Evolutionary conservation across 2,888 invertebrate species (phyloP).

Genomic region (Boloria euphrosyne): DNA sequence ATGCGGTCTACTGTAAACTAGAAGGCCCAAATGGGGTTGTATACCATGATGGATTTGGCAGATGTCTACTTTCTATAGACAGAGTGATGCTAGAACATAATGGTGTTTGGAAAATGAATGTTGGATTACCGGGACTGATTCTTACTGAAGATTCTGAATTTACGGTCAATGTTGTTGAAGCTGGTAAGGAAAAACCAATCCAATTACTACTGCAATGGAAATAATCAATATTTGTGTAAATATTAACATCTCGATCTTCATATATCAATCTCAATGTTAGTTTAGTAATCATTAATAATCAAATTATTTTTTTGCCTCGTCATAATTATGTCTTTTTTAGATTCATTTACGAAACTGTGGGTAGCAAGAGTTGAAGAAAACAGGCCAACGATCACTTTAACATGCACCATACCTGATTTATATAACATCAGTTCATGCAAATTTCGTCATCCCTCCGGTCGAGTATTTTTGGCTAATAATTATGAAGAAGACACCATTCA

Average conservation of each 20-base stretch:
- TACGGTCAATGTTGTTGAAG: constrained; percentile 47
- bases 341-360: constrained; percentile 50
- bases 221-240: too few relatives aligned
- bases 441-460: constrained; percentile 61
- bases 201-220: too few relatives aligned
- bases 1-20: constrained; percentile 62
- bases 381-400: constrained; percentile 51
- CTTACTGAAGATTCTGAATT: constrained; percentile 48
- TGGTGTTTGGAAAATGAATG: constrained; percentile 59
- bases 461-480: constrained; percentile 54
- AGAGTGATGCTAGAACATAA: constrained; percentile 51
- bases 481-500: constrained; percentile 60
- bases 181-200: constrained; percentile 47
- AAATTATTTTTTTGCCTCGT: too few relatives aligned
- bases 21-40: constrained; percentile 45
- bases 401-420: constrained; percentile 54
- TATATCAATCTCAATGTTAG: too few relatives aligned
- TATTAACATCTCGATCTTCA: too few relatives aligned
- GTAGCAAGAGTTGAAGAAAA: constrained; percentile 51
- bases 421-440: constrained; percentile 55
- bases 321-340: constrained; percentile 28
- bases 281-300: too few relatives aligned
- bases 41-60: constrained; percentile 61
- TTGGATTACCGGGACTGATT: constrained; percentile 55
- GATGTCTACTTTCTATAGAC: constrained; percentile 55